Evolutionary conservation across 2,888 invertebrate species (phyloP).

Genomic region (Melitaea athalia): DNA sequence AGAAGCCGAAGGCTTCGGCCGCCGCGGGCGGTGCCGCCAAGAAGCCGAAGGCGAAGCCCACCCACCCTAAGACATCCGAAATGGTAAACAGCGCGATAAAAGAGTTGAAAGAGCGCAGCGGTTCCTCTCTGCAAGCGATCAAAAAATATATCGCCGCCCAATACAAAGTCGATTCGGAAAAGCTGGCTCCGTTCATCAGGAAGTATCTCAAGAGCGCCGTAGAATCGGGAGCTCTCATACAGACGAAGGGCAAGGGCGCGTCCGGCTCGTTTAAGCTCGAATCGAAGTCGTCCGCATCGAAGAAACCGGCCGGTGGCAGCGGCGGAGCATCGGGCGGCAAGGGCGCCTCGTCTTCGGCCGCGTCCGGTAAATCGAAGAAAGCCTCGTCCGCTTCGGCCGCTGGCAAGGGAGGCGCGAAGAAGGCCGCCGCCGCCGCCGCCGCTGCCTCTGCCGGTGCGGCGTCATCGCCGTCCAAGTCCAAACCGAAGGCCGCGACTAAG

Average conservation of each 20-base stretch:
- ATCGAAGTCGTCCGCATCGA: conserved; percentile 47
- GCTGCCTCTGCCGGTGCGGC: conserved; percentile 50
- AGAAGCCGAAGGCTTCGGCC: conserved; percentile 56
- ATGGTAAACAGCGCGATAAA: conserved; percentile 40
- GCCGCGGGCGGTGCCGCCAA: conserved; percentile 25
- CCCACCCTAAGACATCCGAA: conserved; percentile 20
- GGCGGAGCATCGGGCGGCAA: conserved; percentile 40
- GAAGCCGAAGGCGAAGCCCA: too few species aligned
- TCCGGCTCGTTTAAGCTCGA: conserved; percentile 72
- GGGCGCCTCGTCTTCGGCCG: conserved; percentile 45
- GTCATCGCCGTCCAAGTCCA: conserved; percentile 42
- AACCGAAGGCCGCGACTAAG: conserved; percentile 38
- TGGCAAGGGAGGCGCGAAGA: conserved; percentile 23
- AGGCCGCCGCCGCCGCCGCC: conserved; percentile 20
- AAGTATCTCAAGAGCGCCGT: conserved; percentile 80
- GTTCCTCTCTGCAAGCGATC: conserved; percentile 82
- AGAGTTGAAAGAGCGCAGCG: conserved; percentile 72
- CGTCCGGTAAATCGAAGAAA: conserved; percentile 39
- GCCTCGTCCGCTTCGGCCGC: conserved; percentile 44
- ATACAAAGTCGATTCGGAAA: conserved; percentile 74
- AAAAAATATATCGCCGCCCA: conserved; percentile 83
- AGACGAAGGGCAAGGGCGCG: conserved; percentile 81
- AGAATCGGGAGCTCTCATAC: conserved; percentile 75
- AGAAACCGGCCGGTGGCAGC: conserved; percentile 34
- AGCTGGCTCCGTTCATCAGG: conserved; percentile 82